Conservation (phyloP, 2,888 invertebrate species). For the Zootermopsis nevadensis region DNA sequence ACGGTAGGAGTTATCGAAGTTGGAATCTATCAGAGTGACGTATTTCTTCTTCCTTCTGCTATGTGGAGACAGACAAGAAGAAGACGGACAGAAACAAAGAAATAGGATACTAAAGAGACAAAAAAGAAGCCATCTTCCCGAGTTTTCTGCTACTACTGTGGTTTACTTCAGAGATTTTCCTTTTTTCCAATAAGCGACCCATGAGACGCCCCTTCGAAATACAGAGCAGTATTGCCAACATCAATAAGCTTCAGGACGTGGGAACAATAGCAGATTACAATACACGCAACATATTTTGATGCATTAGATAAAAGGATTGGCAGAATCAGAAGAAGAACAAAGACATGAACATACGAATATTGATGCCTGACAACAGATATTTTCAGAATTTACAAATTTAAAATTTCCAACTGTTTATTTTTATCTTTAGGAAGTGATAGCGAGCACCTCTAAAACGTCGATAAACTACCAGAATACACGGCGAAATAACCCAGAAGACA, state of each 20-base stretch:
- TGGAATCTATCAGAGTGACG: constrained; percentile 40
- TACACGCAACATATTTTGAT: no score
- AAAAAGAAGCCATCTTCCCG: constrained; percentile 19
- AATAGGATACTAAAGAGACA: background rate
- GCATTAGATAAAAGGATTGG: no score
- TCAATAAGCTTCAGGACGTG: background rate
- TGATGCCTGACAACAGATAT: no score
- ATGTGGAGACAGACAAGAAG: constrained; percentile 15
- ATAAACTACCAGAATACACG: no score
- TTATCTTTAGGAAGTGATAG: no score
- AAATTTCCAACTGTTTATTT: no score
- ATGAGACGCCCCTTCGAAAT: background rate
- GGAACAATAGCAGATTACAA: no score
- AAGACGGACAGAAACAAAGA: constrained; percentile 8
- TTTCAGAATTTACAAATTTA: no score
- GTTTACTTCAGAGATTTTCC: constrained; percentile 9
- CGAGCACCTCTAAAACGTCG: no score
- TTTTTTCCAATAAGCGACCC: constrained; percentile 37
- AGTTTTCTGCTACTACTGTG: constrained; percentile 31
- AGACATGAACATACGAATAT: no score
- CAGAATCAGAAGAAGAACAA: no score
- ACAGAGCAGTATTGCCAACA: background rate
- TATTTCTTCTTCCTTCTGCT: constrained; percentile 17
- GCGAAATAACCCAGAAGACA: no score
- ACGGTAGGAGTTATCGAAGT: constrained; percentile 37